These are phyloP conservation scores for Lepidurus couesii DNA, from an alignment of 1,140 invertebrate species.

Conservation along the genomic window DNA sequence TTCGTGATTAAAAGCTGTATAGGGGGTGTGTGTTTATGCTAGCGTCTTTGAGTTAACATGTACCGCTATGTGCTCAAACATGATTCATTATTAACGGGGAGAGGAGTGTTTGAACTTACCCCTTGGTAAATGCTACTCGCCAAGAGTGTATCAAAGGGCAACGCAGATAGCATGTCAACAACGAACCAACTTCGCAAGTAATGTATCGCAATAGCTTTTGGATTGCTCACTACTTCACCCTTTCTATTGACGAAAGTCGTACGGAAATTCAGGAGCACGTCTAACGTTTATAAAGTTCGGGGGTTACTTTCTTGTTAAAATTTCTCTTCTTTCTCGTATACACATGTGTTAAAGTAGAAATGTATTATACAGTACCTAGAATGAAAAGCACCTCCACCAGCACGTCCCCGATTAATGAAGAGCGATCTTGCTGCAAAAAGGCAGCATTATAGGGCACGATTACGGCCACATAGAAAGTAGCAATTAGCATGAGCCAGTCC, in stretches of 20 bases:
- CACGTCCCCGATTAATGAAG: conserved; percentile 84
- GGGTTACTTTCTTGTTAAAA: too few relatives aligned
- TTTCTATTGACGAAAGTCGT: conserved; percentile 98
- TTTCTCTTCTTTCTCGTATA: too few relatives aligned
- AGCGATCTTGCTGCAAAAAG: conserved; percentile 67
- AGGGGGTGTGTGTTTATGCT: too few relatives aligned
- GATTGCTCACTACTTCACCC: conserved; percentile 82
- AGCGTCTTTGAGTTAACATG: too few relatives aligned
- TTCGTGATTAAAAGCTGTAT: too few relatives aligned
- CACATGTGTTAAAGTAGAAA: too few relatives aligned
- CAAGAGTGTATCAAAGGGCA: conserved; percentile 94
- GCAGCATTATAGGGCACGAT: conserved; percentile 98
- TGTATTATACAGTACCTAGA: conserved; percentile 73
- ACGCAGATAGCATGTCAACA: conserved; percentile 86
- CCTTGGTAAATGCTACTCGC: conserved; percentile 75
- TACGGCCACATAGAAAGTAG: conserved; percentile 97
- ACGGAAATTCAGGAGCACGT: conserved; percentile 96
- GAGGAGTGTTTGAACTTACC: conserved; percentile 51
- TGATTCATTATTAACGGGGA: not conserved
- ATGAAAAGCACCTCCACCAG: conserved; percentile 93
- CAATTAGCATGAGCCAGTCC: conserved; percentile 97
- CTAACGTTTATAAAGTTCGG: conserved; percentile 49
- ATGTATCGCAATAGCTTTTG: conserved; percentile 43
- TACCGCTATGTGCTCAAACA: not conserved
- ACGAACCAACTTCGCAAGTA: conserved; percentile 94